phyloP scores from a whole-genome alignment of 1,140 invertebrate genomes.

The Goniozus legneri region DNA sequence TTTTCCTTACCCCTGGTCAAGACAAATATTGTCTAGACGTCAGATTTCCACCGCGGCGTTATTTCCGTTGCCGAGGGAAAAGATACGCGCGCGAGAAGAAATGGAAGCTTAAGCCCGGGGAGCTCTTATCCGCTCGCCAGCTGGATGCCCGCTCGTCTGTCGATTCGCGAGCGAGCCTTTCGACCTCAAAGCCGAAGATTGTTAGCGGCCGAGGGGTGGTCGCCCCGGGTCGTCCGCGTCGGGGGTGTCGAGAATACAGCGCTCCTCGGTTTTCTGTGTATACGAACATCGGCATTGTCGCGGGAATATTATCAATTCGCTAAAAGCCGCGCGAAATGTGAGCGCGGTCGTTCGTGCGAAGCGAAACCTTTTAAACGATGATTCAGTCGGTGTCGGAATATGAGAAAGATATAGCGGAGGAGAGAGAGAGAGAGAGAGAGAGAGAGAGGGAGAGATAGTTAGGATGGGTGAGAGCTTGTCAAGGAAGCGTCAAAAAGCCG shows the following conservation, averaged over 20 bases:
- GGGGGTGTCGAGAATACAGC: too few relatives aligned
- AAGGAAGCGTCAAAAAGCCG: conserved; percentile 39
- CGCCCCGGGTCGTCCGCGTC: too few relatives aligned
- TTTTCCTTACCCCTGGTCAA: conserved; percentile 37
- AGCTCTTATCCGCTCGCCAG: conserved; percentile 32
- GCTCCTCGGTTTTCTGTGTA: too few relatives aligned
- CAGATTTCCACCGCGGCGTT: conserved; percentile 23
- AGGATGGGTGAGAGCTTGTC: conserved; percentile 21
- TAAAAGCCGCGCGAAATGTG: too few relatives aligned
- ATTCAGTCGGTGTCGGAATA: conserved; percentile 26
- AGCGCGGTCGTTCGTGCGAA: conserved; percentile 10
- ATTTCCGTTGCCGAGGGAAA: too few relatives aligned
- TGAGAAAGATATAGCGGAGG: neutral
- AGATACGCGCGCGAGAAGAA: conserved; percentile 1
- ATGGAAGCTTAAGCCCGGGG: conserved; percentile 19
- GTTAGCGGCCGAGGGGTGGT: too few relatives aligned
- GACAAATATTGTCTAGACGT: conserved; percentile 43
- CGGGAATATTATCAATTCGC: conserved; percentile 22
- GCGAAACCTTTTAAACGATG: conserved; percentile 30
- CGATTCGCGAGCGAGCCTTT: too few relatives aligned
- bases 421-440: conserved; percentile 4
- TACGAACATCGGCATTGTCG: too few relatives aligned
- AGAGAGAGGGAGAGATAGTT: conserved; percentile 6
- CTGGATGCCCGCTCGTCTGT: conserved; percentile 43
- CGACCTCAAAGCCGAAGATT: too few relatives aligned